Base-by-base conservation (phyloP, 2,113 vertebrate species). In the Alouatta palliata region DNA sequence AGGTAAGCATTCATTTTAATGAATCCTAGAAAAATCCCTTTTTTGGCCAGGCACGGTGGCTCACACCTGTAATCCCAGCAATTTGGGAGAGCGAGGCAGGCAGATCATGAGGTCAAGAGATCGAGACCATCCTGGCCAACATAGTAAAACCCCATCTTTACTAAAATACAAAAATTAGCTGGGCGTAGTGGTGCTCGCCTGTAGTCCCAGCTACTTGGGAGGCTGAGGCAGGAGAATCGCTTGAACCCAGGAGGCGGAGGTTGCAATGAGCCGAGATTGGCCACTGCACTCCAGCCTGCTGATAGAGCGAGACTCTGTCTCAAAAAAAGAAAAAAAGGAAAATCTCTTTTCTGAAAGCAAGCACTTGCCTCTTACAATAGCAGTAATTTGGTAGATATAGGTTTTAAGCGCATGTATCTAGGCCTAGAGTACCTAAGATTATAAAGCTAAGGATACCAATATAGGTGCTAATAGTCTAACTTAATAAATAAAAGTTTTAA, bases 261-360 rank as follows among this genome's bases (percentile, higher is more conserved):
- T 17, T 52, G 52, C 52, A 52, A 16, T 52, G 52, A 52, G 52
- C 16, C 14, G 16, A 17, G 52, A 52, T 17, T 52, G 52, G 52
- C 52, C 52, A 52, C 52, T 52, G 52, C 52, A 17, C 52, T 52
- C 52, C 52, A 52, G 52, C 52, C 52, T 52, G 14, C 16, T 5
- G 3, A 52, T 6, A 52, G 52, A 52, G 52, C 14, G 2, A 52
- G 52, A 52, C 52, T 52, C 49, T 17, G 52, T 52, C 52, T 52
- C 52, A 52, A 52, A 49, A 49, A 49, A 49, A 49, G 14, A 49
- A 49, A 49, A 49, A 49, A 52, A 94, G 30, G 87, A 87, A 64
- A 71, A 71, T 37, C 19, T 71, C 70, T 71, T 71, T 88, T 64
- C 85, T 30, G 11, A 96, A 91, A 85, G 14, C 20, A 95, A 87